A percentile compares a stretch with the other conserved stretches of the same genome.
phyloP scores from a whole-genome alignment of 2,888 invertebrate species.

The Odontocolon sp. region DNA sequence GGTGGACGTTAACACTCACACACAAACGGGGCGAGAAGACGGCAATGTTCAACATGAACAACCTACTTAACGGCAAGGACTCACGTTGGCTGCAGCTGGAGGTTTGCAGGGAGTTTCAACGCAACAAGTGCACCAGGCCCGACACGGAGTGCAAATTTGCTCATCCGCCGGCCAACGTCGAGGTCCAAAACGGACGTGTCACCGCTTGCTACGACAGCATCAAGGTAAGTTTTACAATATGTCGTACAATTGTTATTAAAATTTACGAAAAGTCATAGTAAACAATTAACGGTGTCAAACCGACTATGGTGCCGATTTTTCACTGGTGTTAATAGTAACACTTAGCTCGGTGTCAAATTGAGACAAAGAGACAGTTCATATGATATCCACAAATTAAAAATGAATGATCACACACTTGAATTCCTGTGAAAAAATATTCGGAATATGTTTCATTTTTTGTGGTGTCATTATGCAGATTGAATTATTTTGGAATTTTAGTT shows the following conservation, averaged over 20 bases:
- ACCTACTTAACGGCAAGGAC: constrained; percentile 98
- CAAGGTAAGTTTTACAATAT: constrained; percentile 89
- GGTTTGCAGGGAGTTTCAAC: constrained; percentile 99
- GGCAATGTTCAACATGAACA: constrained; percentile 98
- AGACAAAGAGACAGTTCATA: too few species aligned
- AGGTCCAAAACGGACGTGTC: constrained; percentile 99
- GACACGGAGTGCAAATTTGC: constrained; percentile 99
- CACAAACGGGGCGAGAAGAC: constrained; percentile 79
- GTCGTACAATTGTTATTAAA: constrained; percentile 11
- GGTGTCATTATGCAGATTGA: too few species aligned
- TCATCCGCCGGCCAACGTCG: constrained; percentile 99
- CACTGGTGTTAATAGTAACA: too few species aligned
- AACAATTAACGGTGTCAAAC: too few species aligned
- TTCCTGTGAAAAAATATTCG: too few species aligned
- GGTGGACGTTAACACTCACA: constrained; percentile 57
- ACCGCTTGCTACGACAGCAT: constrained; percentile 99
- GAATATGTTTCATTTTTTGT: too few species aligned
- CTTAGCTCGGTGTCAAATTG: too few species aligned
- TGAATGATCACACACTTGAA: too few species aligned
- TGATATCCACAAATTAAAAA: too few species aligned
- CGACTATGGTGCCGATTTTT: too few species aligned
- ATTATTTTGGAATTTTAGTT: too few species aligned
- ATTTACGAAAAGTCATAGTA: too few species aligned
- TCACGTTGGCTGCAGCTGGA: constrained; percentile 99
- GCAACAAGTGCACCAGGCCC: constrained; percentile 99